These are phyloP conservation scores for Siderastrea radians DNA, from an alignment of 92 coral and sea anemone genomes.

Conservation along the genomic window DNA sequence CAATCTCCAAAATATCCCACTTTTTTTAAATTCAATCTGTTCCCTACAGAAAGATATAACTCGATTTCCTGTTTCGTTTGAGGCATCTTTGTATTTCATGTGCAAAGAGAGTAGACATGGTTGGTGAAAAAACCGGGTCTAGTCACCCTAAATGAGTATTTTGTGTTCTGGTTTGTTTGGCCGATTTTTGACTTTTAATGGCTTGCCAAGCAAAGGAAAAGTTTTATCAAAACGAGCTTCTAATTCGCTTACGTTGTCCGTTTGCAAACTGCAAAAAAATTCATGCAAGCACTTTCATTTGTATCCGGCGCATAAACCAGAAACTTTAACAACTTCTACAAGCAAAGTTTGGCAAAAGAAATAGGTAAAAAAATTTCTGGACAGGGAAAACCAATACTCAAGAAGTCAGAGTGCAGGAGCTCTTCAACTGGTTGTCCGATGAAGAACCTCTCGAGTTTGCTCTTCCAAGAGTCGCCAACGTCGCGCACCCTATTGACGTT, in stretches of 20 bases:
- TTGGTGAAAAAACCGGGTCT: too few relatives aligned
- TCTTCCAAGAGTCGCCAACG: not conserved
- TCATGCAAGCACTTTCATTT: not conserved
- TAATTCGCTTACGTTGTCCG: not conserved
- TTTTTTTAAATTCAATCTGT: too few relatives aligned
- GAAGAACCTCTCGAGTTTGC: not conserved
- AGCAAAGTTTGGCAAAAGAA: not conserved
- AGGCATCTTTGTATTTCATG: too few relatives aligned
- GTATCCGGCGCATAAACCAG: constrained; percentile 14
- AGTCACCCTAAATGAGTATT: too few relatives aligned
- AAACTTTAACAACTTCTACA: not conserved
- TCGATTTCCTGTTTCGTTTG: too few relatives aligned
- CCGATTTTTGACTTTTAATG: too few relatives aligned
- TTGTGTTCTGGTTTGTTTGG: too few relatives aligned
- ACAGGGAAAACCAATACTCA: not conserved
- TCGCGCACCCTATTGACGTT: not conserved
- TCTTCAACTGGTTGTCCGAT: not conserved
- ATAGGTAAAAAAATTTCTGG: not conserved
- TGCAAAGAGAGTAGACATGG: too few relatives aligned
- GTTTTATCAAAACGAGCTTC: not conserved
- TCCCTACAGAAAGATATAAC: too few relatives aligned
- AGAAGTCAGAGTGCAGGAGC: constrained; percentile 1
- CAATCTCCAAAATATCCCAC: too few relatives aligned
- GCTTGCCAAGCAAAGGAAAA: too few relatives aligned
- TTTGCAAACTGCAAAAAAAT: not conserved